Conservation (phyloP, 2,797 vertebrate genomes). For the Arctocebus calabarensis region DNA sequence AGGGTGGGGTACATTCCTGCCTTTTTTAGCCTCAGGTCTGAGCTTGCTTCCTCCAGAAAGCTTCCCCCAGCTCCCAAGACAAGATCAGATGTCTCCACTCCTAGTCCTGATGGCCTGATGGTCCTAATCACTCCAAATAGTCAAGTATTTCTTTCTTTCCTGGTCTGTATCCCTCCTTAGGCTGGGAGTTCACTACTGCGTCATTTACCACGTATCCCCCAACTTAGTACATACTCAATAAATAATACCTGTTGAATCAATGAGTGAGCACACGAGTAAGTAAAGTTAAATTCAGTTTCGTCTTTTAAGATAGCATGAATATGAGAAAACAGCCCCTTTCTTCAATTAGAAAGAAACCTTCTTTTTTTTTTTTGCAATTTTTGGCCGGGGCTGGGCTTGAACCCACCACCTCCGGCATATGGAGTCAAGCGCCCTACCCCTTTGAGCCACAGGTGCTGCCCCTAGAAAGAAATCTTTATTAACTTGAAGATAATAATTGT, state of each 20-base stretch:
- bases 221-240: neutral
- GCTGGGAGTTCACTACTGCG: neutral
- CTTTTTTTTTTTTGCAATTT: too few species aligned
- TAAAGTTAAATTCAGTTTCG: conserved; percentile 10
- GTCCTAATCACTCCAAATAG: neutral
- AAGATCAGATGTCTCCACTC: neutral
- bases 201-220: neutral
- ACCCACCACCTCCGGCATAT: too few species aligned
- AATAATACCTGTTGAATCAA: neutral
- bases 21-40: neutral
- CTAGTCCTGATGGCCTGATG: accelerated
- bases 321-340: neutral
- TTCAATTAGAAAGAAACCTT: neutral
- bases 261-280: neutral
- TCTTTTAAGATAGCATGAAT: neutral
- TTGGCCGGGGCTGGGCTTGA: too few species aligned
- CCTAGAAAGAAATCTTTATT: neutral
- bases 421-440: too few species aligned
- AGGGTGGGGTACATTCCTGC: neutral
- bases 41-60: neutral
- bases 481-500: neutral
- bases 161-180: neutral
- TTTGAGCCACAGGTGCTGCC: too few species aligned
- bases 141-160: neutral
- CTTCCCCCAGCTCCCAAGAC: neutral